Evolutionary conservation across 1,140 invertebrate species (phyloP).

Genomic region (Drosophila tani): DNA sequence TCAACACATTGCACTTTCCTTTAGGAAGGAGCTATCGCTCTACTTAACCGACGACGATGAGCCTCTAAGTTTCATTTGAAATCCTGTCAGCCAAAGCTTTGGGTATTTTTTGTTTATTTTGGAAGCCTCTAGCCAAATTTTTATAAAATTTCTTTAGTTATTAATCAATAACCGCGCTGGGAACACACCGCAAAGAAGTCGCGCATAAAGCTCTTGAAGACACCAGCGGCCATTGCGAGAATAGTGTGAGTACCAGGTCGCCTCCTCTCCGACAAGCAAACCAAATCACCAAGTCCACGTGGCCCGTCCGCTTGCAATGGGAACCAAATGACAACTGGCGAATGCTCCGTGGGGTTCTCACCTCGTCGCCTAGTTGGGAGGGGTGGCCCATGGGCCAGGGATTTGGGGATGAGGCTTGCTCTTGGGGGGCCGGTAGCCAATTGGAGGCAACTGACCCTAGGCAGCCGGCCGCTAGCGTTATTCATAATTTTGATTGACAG

Average conservation of each 20-base stretch:
- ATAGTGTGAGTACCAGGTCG: slow-evolving; percentile 19
- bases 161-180: slow-evolving; percentile 15
- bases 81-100: slow-evolving; percentile 33
- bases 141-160: slow-evolving; percentile 29
- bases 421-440: slow-evolving; percentile 23
- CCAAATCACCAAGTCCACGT: slow-evolving; percentile 12
- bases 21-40: too few relatives aligned
- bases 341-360: slow-evolving; percentile 43
- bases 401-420: slow-evolving; percentile 30
- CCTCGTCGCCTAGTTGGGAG: slow-evolving; percentile 37
- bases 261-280: slow-evolving; percentile 25
- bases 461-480: slow-evolving; percentile 29
- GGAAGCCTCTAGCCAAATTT: slow-evolving; percentile 32
- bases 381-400: slow-evolving; percentile 14
- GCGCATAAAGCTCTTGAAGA: slow-evolving; percentile 76
- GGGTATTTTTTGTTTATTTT: slow-evolving; percentile 15
- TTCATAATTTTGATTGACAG: slow-evolving; percentile 83
- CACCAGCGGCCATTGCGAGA: slow-evolving; percentile 68
- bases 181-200: slow-evolving; percentile 77
- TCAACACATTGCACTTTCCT: neutral
- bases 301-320: slow-evolving; percentile 42
- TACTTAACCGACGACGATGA: too few relatives aligned
- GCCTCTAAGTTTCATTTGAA: slow-evolving; percentile 20
- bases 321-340: slow-evolving; percentile 69
- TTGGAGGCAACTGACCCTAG: slow-evolving; percentile 68